Evolutionary conservation across 2,113 vertebrate genomes (phyloP), one percentile per base, ranked within the genome.

Genomic region (Cebus imitator): DNA sequence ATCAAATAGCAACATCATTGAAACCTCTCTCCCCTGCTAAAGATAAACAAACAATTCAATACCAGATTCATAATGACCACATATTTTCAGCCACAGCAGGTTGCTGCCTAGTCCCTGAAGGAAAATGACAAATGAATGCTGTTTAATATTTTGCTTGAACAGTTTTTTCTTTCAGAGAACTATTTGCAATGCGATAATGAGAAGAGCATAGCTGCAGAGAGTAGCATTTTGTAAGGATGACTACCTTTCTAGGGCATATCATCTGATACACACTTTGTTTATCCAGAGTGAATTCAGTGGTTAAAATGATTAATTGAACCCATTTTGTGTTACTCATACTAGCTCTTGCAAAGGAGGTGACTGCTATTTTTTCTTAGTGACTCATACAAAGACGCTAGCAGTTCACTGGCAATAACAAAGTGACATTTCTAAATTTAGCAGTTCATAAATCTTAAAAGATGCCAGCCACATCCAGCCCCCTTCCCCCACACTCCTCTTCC

Each of bases 281-380:
- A 98, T 97, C 97, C 94, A 98, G 93, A 98, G 95, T 82, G 97
- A 98, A 98, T 98, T 98, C 98, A 98, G 96, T 98, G 97, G 96
- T 93, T 98, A 98, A 98, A 98, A 98, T 99, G 98, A 99, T 99
- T 98, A 98, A 98, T 98, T 98, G 98, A 98, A 93, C 90, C 96
- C 96, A 98, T 99, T 98, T 98, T 98, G 95, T 97, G 96, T 97
- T 98, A 98, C 95, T 98, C 97, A 96, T 97, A 97, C 80, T 91
- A 97, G 94, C n/a, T 98, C 86, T 97, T 92, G 96, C 83, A 96
- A 97, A 98, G 96, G 93, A 98, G 94, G 96, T 95, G 96, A 97
- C 73, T 97, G 97, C 95, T 98, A 91, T 98, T 98, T 96, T 97
- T 97, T 95, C 96, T 95, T 96, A 97, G 96, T 98, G 98, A 98